These are phyloP conservation scores for Holcopasites calliopsidis DNA, from an alignment of 1,140 invertebrate species.

Conservation along the genomic window DNA sequence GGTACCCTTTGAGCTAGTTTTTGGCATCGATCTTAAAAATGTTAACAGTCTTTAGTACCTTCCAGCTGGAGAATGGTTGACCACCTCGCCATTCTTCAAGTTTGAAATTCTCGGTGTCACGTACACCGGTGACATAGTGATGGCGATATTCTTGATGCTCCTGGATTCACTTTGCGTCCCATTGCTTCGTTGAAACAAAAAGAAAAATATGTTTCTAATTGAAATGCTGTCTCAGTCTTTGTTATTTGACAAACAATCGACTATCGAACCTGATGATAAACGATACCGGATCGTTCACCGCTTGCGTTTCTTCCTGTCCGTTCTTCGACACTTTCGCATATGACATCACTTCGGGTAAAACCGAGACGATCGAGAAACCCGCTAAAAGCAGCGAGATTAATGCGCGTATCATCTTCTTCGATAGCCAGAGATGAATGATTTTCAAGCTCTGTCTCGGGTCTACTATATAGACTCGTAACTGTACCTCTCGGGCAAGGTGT, in stretches of 20 bases:
- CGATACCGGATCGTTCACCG: constrained; percentile 17
- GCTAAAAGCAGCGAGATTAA: constrained; percentile 49
- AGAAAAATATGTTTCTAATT: background rate
- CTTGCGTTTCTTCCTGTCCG: constrained; percentile 52
- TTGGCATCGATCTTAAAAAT: too few relatives aligned
- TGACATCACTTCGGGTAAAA: constrained; percentile 59
- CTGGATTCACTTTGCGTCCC: constrained; percentile 41
- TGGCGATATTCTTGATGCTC: constrained; percentile 58
- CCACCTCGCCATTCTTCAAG: constrained; percentile 68
- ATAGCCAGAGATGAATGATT: constrained; percentile 59
- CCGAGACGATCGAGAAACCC: constrained; percentile 38
- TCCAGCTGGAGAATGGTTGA: constrained; percentile 59
- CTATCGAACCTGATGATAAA: constrained; percentile 55
- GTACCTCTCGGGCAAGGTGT: constrained; percentile 45
- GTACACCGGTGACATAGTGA: constrained; percentile 69
- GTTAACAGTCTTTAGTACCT: constrained; percentile 43
- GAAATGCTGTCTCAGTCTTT: background rate
- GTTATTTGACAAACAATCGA: background rate
- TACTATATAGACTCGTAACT: constrained; percentile 76
- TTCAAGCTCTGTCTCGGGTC: constrained; percentile 5
- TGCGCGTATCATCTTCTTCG: constrained; percentile 61
- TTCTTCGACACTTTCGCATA: constrained; percentile 73
- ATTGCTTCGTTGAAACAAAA: background rate
- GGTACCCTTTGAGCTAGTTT: too few relatives aligned
- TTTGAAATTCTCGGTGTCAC: constrained; percentile 48